phyloP scores from a whole-genome alignment of 2,797 vertebrate genomes.

The Falco concolor region DNA sequence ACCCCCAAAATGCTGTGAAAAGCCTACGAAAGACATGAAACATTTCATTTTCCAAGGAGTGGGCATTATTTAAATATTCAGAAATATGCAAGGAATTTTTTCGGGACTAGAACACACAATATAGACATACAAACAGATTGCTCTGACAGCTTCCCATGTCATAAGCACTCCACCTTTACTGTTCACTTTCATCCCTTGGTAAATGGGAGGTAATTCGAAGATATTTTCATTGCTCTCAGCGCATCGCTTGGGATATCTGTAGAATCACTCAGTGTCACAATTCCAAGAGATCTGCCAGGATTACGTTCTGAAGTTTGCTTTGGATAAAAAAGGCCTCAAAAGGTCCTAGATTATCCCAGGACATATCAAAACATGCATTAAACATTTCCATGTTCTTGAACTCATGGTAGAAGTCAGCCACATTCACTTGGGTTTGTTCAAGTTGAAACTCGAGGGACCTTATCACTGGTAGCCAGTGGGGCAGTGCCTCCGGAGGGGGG shows the following conservation, averaged over 20 bases:
- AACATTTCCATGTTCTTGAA: constrained; percentile 41
- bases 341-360: constrained; percentile 58
- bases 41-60: neutral
- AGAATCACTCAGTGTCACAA: constrained; percentile 24
- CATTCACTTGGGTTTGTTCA: neutral
- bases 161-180: neutral
- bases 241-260: constrained; percentile 59
- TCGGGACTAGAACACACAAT: neutral
- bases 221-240: constrained; percentile 51
- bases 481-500: neutral
- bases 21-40: neutral
- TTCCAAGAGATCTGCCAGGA: constrained; percentile 55
- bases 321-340: constrained; percentile 35
- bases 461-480: neutral
- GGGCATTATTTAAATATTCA: neutral
- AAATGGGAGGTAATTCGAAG: constrained; percentile 24
- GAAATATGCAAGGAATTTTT: constrained; percentile 13
- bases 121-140: neutral
- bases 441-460: constrained; percentile 12
- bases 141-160: constrained; percentile 25
- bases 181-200: neutral
- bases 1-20: neutral
- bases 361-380: constrained; percentile 50
- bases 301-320: constrained; percentile 45
- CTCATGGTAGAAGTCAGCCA: neutral